Percentiles rank a stretch among this genome's conserved stretches.
Conservation (phyloP, 2,113 vertebrate species). For the Hypocryptadius cinnamomeus region DNA sequence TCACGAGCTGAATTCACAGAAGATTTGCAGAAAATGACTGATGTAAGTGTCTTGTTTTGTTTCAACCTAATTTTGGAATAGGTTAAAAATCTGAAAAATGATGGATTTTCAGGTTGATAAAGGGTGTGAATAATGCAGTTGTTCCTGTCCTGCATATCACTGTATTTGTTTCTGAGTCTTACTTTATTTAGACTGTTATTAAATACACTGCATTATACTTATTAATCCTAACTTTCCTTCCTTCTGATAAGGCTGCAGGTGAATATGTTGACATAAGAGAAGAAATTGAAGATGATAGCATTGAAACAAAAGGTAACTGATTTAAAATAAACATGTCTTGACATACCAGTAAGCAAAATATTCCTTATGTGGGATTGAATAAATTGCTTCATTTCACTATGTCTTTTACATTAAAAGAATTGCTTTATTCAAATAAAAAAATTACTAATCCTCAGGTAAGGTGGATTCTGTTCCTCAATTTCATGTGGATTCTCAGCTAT, state of each 20-base stretch:
- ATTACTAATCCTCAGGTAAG: not conserved
- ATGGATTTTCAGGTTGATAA: not conserved
- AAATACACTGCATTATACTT: not conserved
- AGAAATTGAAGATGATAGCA: constrained; percentile 70
- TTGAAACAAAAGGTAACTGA: constrained; percentile 77
- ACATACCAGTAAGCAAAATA: not conserved
- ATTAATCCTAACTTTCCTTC: not conserved
- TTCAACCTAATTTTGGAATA: not conserved
- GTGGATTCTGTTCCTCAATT: not conserved
- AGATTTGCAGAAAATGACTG: constrained; percentile 83
- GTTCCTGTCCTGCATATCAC: not conserved
- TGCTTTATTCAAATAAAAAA: not conserved
- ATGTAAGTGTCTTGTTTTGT: constrained; percentile 66
- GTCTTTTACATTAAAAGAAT: not conserved
- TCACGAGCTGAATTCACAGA: constrained; percentile 80
- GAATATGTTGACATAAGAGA: constrained; percentile 91
- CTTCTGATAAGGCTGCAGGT: constrained; percentile 74
- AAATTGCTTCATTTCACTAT: not conserved
- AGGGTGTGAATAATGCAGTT: not conserved
- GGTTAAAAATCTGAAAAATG: not conserved
- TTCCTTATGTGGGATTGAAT: not conserved
- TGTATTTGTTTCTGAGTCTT: not conserved
- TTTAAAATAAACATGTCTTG: not conserved
- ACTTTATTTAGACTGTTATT: not conserved
- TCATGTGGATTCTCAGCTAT: not conserved